phyloP scores from a whole-genome alignment of 2,113 vertebrate genomes.

The Lepus timidus region DNA sequence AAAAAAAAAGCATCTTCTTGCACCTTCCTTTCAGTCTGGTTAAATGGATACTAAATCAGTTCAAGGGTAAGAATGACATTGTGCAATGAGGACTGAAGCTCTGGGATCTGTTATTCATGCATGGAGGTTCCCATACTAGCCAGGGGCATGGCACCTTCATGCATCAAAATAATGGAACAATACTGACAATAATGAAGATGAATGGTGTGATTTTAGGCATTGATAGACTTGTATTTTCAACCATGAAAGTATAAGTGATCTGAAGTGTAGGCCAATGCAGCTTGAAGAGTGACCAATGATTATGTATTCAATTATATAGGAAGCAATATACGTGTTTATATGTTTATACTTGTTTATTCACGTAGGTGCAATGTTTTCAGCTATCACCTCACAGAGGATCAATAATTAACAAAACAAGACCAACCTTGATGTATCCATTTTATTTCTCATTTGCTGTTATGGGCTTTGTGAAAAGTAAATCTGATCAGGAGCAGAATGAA shows the following conservation, averaged over 20 bases:
- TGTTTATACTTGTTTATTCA: not conserved
- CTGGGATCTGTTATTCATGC: conserved; percentile 73
- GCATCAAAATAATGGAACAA: conserved; percentile 76
- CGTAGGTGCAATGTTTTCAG: not conserved
- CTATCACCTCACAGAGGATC: not conserved
- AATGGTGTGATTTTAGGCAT: conserved; percentile 54
- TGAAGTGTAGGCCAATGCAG: conserved; percentile 1
- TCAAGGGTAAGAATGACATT: conserved; percentile 71
- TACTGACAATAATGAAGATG: conserved; percentile 74
- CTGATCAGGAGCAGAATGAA: not conserved
- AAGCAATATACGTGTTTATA: not conserved
- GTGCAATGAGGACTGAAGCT: conserved; percentile 13
- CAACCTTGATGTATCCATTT: not conserved
- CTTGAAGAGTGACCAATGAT: conserved; percentile 49
- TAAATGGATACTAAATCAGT: conserved; percentile 57
- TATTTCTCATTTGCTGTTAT: not conserved
- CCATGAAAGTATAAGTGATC: conserved; percentile 45
- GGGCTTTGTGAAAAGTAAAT: not conserved
- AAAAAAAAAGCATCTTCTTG: conserved; percentile 16
- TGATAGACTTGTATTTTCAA: conserved; percentile 72
- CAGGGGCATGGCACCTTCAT: conserved; percentile 67
- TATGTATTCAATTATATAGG: not conserved
- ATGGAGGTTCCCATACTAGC: conserved; percentile 35
- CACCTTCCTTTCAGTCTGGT: not conserved
- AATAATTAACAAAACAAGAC: not conserved